A percentile compares a stretch with the other conserved stretches of the same genome.
phyloP scores from a whole-genome alignment of 2,797 vertebrate genomes.

The Cyclopterus lumpus region DNA sequence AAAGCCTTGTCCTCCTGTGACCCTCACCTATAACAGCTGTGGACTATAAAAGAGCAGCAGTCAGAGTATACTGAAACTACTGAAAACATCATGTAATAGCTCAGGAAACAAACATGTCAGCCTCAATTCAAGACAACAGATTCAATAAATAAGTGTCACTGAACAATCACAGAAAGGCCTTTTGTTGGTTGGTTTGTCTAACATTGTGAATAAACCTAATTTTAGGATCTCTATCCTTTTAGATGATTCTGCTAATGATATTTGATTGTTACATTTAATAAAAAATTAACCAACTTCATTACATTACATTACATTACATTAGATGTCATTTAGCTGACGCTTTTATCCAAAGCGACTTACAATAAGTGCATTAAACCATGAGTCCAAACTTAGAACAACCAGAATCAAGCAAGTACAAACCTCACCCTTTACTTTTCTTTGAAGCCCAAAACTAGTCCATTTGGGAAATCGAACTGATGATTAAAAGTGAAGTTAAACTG shows the following conservation, averaged over 20 bases:
- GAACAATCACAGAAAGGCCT: not conserved
- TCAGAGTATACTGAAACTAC: not conserved
- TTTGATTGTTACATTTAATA: slow-evolving; percentile 9
- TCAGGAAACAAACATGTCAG: not conserved
- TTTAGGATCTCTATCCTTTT: not conserved
- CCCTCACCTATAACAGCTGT: slow-evolving; percentile 2
- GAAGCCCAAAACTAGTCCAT: slow-evolving; percentile 13
- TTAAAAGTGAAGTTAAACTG: not conserved
- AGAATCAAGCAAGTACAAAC: no score
- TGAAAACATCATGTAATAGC: slow-evolving; percentile 4
- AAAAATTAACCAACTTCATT: not conserved
- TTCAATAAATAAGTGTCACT: not conserved
- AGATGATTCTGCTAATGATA: not conserved
- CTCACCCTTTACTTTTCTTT: slow-evolving; percentile 4
- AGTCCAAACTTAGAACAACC: no score
- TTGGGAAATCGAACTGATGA: not conserved
- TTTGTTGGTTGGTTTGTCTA: not conserved
- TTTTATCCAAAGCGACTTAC: no score
- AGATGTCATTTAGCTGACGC: no score
- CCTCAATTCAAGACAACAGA: not conserved
- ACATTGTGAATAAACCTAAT: not conserved
- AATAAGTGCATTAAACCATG: no score
- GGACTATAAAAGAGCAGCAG: slow-evolving; percentile 12
- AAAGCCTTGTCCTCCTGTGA: slow-evolving; percentile 2
- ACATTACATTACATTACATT: no score